Evolutionary conservation across 1,140 invertebrate genomes (phyloP), one percentile per base, ranked within the genome.

Genomic region (Babylonia areolata): DNA sequence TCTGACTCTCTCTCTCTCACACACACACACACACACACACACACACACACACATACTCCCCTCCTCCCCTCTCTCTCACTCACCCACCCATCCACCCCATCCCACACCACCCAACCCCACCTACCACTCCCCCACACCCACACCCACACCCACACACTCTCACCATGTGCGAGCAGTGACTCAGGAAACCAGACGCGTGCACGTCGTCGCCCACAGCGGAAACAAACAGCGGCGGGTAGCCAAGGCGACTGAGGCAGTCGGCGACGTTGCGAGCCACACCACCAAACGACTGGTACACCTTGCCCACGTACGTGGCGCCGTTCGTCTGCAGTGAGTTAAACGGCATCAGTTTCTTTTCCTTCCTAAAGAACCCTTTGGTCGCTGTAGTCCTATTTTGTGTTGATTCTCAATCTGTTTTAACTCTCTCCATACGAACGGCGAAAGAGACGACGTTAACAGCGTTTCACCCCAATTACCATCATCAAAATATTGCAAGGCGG

Each of bases 191-290:
- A 92, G 87, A 92, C 86, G 85, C 94, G 88, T 94, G 92, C 11
- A 95, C 91, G 93, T 98, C 97, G 75, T 96, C 95, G 0, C 98
- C 98, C 71, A 99, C 94, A 1, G 96, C 96, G 0, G 97, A 97
- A 81, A 99, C 95, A 54, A 99, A 95, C 77, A 96, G 94, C 23
- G 93, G 91, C 11, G 95, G 87, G 40, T 94, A 95, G 33, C 96
- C 96, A 9, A 99, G 95, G 89, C 97, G 96, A 81, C 95, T 95
- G 15, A 99, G 94, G 75, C 97, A 97, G 88, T 98, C 97, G 0
- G 97, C 97, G n/a, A 99, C 95, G 92, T 99, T 99, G 51, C 98
- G 95, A 0, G 96, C 98, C 0, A 99, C 98, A 20, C 98, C 98
- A 3, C 98, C 98, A 88, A 92, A 93, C 15, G 93, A 92, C 85